phyloP scores from a whole-genome alignment of 92 coral and sea anemone species.

The Diadumene lineata region DNA sequence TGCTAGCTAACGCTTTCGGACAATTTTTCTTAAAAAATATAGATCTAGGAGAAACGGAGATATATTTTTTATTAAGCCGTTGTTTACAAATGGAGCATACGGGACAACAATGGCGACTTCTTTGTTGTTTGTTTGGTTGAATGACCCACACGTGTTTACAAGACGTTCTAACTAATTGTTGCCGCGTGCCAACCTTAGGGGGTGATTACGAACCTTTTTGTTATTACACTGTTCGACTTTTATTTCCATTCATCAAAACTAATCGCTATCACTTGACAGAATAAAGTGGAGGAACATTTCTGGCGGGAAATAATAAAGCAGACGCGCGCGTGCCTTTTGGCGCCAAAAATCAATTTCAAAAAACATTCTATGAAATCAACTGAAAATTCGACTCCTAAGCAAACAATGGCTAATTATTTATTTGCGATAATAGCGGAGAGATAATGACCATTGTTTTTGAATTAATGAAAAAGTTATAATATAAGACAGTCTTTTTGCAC shows the following conservation, averaged over 20 bases:
- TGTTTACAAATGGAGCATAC: conserved; percentile 22
- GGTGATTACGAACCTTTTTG: conserved; percentile 34
- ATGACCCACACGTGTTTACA: conserved; percentile 67
- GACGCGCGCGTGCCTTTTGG: conserved; percentile 7
- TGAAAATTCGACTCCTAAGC: not conserved
- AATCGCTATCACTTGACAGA: conserved; percentile 1
- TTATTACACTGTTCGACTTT: not conserved
- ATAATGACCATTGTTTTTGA: not conserved
- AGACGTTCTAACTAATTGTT: conserved; percentile 21
- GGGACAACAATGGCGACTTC: conserved; percentile 8
- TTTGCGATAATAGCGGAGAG: not conserved
- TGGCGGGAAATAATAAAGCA: not conserved
- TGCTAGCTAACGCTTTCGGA: too few species aligned
- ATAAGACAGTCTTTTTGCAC: not conserved
- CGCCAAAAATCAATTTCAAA: not conserved
- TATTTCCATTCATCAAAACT: conserved; percentile 1
- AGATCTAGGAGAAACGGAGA: not conserved
- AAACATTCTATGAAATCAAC: not conserved
- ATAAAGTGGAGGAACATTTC: not conserved
- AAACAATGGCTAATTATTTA: not conserved
- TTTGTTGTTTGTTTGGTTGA: conserved; percentile 21
- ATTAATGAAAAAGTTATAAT: not conserved
- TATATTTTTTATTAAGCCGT: not conserved
- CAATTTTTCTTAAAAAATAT: not conserved
- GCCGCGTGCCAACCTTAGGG: conserved; percentile 77